These are phyloP conservation scores for Hyperoplus lanceolatus DNA, from an alignment of 2,797 vertebrate species.

Conservation along the genomic window DNA sequence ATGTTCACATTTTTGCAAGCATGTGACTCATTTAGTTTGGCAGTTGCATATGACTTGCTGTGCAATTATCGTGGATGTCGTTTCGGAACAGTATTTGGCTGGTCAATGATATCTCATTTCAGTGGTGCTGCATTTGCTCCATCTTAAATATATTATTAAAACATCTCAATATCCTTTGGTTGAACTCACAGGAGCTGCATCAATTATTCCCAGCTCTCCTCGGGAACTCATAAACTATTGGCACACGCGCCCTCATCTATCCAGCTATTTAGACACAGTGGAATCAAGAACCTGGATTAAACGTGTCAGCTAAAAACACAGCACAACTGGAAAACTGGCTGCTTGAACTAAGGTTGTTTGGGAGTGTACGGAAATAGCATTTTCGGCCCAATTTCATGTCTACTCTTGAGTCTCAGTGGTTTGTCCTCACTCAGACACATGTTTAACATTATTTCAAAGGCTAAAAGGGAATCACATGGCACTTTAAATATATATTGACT, in stretches of 20 bases:
- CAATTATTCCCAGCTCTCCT: conserved; percentile 58
- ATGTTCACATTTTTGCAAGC: conserved; percentile 76
- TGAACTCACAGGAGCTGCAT: conserved; percentile 71
- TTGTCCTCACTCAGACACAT: conserved; percentile 24
- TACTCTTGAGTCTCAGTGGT: conserved; percentile 21
- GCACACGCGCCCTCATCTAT: conserved; percentile 59
- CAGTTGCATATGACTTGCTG: conserved; percentile 69
- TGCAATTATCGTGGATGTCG: conserved; percentile 73
- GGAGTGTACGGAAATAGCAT: conserved; percentile 25
- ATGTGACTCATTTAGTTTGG: conserved; percentile 78
- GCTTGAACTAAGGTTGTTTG: conserved; percentile 46
- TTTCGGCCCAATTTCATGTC: conserved; percentile 35
- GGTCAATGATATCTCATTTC: conserved; percentile 65
- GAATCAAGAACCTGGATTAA: conserved; percentile 65
- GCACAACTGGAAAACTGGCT: conserved; percentile 45
- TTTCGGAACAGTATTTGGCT: conserved; percentile 71
- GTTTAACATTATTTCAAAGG: conserved; percentile 30
- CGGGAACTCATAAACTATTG: conserved; percentile 54
- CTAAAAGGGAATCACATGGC: conserved; percentile 10
- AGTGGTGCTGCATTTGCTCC: conserved; percentile 45
- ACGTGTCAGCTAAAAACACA: conserved; percentile 55
- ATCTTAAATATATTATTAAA: conserved; percentile 66
- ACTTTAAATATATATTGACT: conserved; percentile 37
- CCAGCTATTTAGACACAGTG: conserved; percentile 50
- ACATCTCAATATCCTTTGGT: conserved; percentile 65